Base-by-base conservation (phyloP, 2,797 vertebrate species). In the Aldrovandia affinis region DNA sequence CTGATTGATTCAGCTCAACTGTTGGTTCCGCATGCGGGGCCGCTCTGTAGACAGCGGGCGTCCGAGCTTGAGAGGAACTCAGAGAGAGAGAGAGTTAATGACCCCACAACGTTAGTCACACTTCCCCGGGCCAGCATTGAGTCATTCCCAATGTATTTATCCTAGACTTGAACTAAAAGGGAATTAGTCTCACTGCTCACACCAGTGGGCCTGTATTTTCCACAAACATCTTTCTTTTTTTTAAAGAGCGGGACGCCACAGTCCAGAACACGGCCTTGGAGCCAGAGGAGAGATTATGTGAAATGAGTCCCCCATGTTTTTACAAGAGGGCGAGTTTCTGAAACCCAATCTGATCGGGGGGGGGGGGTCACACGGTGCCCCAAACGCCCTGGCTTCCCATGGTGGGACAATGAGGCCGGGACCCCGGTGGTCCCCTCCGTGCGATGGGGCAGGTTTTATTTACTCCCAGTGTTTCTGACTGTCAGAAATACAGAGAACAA, bases 111-210 rank as follows among this genome's bases (percentile, higher is more conserved):
- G 94, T 96, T 96, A 94, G 94, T 95, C 94, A 95, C 91, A 92
- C 92, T 90, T 87, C 88, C 82, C 89, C 85, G 92, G 92, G 47
- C 92, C 92, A 95, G 89, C 88, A 91, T 89, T 94, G 93, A 95
- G 90, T 94, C 94, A 95, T 89, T 91, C 90, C 86, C 89, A 93
- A 90, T 90, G 86, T 89, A 93, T 94, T 94, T 95, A 91, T 92
- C 94, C 94, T 90, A 93, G 91, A 94, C 91, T 93, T 90, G 94
- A 97, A 97, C 94, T 93, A 91, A 96, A 96, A 96, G 86, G 10
- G 88, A 95, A 96, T 96, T 96, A 96, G 93, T 93, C 92, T 95
- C 94, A 94, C 88, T 90, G 86, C 89, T 92, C 89, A 83, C 87
- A 88, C 70, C 89, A 78, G 89, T 90, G 92, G 91, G 92, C 89